phyloP scores from a whole-genome alignment of 2,797 vertebrate genomes.

The Hydrocynus forskahlii region DNA sequence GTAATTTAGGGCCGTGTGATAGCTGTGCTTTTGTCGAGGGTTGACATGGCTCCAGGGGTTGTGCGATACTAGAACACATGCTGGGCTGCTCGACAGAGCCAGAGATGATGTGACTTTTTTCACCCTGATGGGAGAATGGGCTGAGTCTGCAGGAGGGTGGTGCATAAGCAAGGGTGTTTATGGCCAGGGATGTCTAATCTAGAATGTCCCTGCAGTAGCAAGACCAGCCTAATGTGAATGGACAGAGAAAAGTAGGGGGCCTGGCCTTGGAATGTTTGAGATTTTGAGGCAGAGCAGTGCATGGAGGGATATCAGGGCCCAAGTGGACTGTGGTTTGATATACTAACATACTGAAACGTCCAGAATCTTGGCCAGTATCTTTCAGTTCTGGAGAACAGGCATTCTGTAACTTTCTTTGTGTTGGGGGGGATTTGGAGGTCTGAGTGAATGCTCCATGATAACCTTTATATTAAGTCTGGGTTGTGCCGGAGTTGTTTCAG shows the following conservation, averaged over 20 bases:
- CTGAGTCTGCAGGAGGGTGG: background rate
- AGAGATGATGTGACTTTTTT: slow-evolving; percentile 16
- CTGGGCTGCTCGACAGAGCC: slow-evolving; percentile 12
- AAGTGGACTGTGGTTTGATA: background rate
- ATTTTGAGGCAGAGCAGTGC: background rate
- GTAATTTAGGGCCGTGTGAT: slow-evolving; percentile 34
- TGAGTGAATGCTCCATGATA: too few species aligned
- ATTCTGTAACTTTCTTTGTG: too few species aligned
- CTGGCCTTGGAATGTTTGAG: background rate
- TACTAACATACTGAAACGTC: background rate
- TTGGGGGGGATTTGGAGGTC: too few species aligned
- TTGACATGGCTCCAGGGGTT: slow-evolving; percentile 57
- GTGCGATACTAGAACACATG: slow-evolving; percentile 33
- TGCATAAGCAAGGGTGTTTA: slow-evolving; percentile 10
- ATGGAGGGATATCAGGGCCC: background rate
- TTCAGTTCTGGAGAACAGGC: too few species aligned
- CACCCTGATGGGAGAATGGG: slow-evolving; percentile 5
- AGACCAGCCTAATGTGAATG: background rate
- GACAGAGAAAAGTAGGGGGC: background rate
- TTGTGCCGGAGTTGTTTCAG: background rate
- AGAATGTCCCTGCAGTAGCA: slow-evolving; percentile 27
- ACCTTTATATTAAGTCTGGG: too few species aligned
- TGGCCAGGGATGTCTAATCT: slow-evolving; percentile 24
- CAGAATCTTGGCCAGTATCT: too few species aligned
- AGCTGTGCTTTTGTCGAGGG: slow-evolving; percentile 37